A percentile compares a stretch with the other conserved stretches of the same genome.
Evolutionary conservation across 2,113 vertebrate species (phyloP).

Genomic region (Poeciliopsis turrubarensis): DNA sequence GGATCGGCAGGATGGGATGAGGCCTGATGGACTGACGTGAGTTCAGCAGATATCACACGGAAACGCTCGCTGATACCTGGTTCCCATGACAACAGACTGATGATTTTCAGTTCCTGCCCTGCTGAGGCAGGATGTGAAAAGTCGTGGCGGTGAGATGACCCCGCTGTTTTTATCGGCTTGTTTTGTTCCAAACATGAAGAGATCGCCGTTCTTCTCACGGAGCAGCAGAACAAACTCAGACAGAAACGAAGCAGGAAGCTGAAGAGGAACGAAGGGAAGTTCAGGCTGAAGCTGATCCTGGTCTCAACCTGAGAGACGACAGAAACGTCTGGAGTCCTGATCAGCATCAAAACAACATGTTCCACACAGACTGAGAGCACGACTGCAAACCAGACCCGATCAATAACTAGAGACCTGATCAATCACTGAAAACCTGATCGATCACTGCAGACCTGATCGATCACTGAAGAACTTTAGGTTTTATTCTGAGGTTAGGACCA

Average conservation of each 20-base stretch:
- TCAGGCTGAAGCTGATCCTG: background rate
- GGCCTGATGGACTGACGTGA: background rate
- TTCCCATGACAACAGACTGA: conserved; percentile 28
- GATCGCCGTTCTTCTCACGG: background rate
- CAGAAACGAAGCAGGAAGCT: background rate
- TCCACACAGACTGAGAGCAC: too few species aligned
- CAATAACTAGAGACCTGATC: too few species aligned
- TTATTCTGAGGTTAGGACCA: background rate
- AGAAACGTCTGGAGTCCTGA: background rate
- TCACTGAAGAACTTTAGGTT: too few species aligned
- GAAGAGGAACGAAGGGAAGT: background rate
- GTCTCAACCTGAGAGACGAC: background rate
- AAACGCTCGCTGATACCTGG: conserved; percentile 22
- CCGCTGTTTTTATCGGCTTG: conserved; percentile 5
- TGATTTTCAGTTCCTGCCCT: conserved; percentile 27
- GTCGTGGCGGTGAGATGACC: background rate
- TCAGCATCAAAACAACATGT: background rate
- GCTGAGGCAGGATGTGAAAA: conserved; percentile 23
- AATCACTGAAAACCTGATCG: too few species aligned
- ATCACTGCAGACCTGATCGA: too few species aligned
- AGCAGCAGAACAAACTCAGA: background rate
- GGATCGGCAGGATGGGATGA: background rate
- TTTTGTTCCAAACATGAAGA: conserved; percentile 13
- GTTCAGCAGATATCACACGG: background rate
- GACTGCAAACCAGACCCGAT: too few species aligned